Percentiles rank a stretch among this genome's conserved stretches.
Conservation (phyloP, 2,888 invertebrate species). For the Acanthoscelides obtectus region DNA sequence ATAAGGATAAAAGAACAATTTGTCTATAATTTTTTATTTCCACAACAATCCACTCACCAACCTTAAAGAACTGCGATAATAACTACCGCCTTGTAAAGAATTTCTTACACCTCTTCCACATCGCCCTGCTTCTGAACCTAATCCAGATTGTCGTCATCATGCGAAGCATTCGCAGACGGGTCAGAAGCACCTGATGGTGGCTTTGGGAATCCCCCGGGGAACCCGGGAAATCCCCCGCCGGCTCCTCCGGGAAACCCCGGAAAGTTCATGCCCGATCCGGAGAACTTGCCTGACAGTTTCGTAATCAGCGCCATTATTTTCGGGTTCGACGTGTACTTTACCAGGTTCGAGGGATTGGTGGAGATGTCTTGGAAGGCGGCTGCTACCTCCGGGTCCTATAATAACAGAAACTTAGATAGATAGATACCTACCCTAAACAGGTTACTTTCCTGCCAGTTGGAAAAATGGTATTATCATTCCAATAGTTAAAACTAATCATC, state of each 20-base stretch:
- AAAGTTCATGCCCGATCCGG: slow-evolving; percentile 48
- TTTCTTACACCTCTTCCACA: not conserved
- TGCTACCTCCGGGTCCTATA: slow-evolving; percentile 71
- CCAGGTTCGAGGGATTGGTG: slow-evolving; percentile 75
- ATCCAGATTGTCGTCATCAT: slow-evolving; percentile 41
- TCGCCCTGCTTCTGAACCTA: slow-evolving; percentile 18
- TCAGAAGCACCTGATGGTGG: slow-evolving; percentile 17
- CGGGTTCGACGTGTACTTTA: slow-evolving; percentile 84
- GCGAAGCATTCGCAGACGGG: slow-evolving; percentile 11
- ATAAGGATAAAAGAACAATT: too few species aligned
- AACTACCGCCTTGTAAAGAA: not conserved
- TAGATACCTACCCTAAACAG: too few species aligned
- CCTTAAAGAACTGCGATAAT: not conserved
- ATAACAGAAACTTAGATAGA: too few species aligned
- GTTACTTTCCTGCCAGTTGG: too few species aligned
- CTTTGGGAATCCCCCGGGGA: slow-evolving; percentile 10
- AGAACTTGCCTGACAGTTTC: slow-evolving; percentile 61
- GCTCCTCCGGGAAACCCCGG: slow-evolving; percentile 37
- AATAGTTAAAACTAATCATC: too few species aligned
- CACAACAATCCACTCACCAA: not conserved
- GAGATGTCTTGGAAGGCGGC: slow-evolving; percentile 78
- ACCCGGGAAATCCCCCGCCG: slow-evolving; percentile 33
- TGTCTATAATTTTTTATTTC: too few species aligned
- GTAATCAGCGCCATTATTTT: slow-evolving; percentile 75
- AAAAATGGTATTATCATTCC: too few species aligned